These are phyloP conservation scores for Eulemur coronatus DNA, from an alignment of 2,797 vertebrate genomes.

Conservation along the genomic window DNA sequence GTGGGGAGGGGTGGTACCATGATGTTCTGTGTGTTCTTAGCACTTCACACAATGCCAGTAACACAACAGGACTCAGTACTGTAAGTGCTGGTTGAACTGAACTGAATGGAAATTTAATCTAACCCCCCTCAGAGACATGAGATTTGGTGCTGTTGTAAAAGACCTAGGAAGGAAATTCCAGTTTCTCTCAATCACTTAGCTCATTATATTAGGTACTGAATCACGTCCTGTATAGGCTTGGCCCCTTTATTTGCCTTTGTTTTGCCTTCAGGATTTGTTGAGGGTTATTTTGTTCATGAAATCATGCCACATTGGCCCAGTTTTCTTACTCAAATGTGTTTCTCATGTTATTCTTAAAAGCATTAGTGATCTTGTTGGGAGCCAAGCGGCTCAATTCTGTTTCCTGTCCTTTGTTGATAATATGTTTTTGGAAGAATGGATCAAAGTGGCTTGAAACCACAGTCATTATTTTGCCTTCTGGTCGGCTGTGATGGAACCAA, in stretches of 20 bases:
- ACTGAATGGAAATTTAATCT: background rate
- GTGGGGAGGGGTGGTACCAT: fast-evolving
- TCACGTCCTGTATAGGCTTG: background rate
- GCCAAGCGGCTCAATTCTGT: conserved; percentile 45
- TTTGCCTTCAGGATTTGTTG: conserved; percentile 31
- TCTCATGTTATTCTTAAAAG: conserved; percentile 52
- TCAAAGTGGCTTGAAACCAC: conserved; percentile 14
- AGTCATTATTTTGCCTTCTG: conserved; percentile 44
- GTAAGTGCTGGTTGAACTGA: background rate
- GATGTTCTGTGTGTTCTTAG: background rate
- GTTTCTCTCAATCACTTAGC: background rate
- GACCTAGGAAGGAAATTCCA: conserved; percentile 32
- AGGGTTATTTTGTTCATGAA: conserved; percentile 25
- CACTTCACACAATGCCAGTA: background rate
- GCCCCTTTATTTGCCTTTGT: background rate
- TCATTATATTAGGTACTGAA: background rate
- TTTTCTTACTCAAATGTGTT: conserved; percentile 48
- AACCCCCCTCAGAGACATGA: background rate
- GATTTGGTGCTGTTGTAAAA: conserved; percentile 10
- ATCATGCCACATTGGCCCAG: background rate
- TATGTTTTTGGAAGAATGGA: conserved; percentile 26
- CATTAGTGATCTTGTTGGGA: conserved; percentile 32
- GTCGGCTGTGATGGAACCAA: background rate
- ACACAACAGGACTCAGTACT: background rate
- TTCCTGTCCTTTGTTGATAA: conserved; percentile 60